These are phyloP conservation scores for Drosophila nigrodunni DNA, from an alignment of 1,140 invertebrate species.

Conservation along the genomic window DNA sequence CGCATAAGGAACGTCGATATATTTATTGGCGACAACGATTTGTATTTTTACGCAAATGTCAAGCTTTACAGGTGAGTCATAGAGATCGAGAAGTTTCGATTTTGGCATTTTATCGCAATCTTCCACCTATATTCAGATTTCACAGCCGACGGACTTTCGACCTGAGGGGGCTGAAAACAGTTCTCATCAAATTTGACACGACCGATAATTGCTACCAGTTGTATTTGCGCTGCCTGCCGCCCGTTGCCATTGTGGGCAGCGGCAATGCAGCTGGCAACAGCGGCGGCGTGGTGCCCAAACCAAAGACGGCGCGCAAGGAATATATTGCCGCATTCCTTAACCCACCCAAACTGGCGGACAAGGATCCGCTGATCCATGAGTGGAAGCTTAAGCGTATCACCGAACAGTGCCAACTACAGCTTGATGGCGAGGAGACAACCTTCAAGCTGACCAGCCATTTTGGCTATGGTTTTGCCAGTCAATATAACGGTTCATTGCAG, in stretches of 20 bases:
- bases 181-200: slow-evolving; percentile 68
- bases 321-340: slow-evolving; percentile 55
- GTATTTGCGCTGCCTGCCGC: slow-evolving; percentile 64
- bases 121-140: slow-evolving; percentile 56
- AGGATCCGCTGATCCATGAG: slow-evolving; percentile 62
- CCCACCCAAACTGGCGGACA: slow-evolving; percentile 48
- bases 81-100: slow-evolving; percentile 12
- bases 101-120: slow-evolving; percentile 13
- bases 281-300: slow-evolving; percentile 48
- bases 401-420: slow-evolving; percentile 69
- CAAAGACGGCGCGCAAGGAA: slow-evolving; percentile 66
- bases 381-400: slow-evolving; percentile 81
- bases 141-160: slow-evolving; percentile 72
- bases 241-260: slow-evolving; percentile 34
- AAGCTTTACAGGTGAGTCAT: slow-evolving; percentile 76
- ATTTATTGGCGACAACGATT: slow-evolving; percentile 75
- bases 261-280: slow-evolving; percentile 26
- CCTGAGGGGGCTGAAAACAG: slow-evolving; percentile 70
- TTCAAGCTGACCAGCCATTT: slow-evolving; percentile 62
- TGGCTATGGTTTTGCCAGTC: slow-evolving; percentile 69
- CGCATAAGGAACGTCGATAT: slow-evolving; percentile 80
- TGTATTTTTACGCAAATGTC: slow-evolving; percentile 76
- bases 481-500: slow-evolving; percentile 46
- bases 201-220: slow-evolving; percentile 59
- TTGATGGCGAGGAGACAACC: slow-evolving; percentile 56